Evolutionary conservation across 2,888 invertebrate genomes (phyloP), one percentile per base, ranked within the genome.

Genomic region (Caenorhabditis drosophilae): DNA sequence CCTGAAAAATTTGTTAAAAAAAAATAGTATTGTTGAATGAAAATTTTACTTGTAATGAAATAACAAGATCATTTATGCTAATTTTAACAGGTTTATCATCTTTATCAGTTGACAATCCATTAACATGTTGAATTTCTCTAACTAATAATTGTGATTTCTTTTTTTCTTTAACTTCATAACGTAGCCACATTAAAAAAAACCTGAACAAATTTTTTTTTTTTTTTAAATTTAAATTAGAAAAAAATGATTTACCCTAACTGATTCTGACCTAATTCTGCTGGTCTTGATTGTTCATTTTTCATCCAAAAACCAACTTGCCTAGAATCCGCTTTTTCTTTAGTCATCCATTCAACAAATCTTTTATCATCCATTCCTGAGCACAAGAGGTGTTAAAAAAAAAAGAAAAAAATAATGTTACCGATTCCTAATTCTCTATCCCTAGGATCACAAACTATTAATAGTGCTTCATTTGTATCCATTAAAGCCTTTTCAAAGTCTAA

Each of bases 381-480:
- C 4, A 9, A 23, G 36, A 12, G n/a, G 18, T 18, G 2, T 18
- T 27, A 27, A 3, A 16, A 16, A 16, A 46, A 26, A 18, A 26
- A 9, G 26, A 36, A 25, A 6, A 51, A 38, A 57, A 27, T 11
- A n/a, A 18, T 34, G 42, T 52, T 80, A 31, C 79, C 81, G n/a
- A 81, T 76, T 20, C 81, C 81, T 26, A 79, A 40, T 34, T 81
- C 78, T 1, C 67, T 36, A 53, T 81, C 77, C 9, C 70, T 64
- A n/a, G 70, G 51, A 46, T 81, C 81, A 52, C 81, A 81, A 0
- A 81, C 81, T 27, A 81, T 77, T 9, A 81, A 49, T 18, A 81
- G 64, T 9, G 79, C 70, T 35, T 79, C 76, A 9, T 72, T 73
- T 15, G 81, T 81, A 11, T 77, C 73, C 70, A 80, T 66, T 22